These are phyloP conservation scores for Orbicella faveolata DNA, from an alignment of 64 coral and sea anemone genomes.

Conservation along the genomic window DNA sequence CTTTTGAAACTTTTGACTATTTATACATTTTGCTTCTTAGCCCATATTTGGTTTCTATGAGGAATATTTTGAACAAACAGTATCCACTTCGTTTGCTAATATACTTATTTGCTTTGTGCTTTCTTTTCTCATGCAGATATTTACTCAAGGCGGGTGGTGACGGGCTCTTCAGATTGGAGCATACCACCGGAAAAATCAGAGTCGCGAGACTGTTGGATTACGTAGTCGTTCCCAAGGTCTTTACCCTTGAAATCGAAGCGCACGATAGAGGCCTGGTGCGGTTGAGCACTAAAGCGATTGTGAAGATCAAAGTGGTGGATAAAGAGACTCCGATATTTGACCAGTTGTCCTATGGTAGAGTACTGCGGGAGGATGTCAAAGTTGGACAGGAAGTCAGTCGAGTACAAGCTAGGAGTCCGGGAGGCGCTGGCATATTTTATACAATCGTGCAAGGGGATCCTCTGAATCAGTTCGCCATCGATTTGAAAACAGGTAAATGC, in stretches of 20 bases:
- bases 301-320: slow-evolving; percentile 88
- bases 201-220: slow-evolving; percentile 44
- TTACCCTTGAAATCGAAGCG: slow-evolving; percentile 74
- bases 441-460: slow-evolving; percentile 79
- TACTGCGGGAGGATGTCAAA: slow-evolving; percentile 48
- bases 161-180: slow-evolving; percentile 46
- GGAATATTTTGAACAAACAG: not conserved
- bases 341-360: slow-evolving; percentile 56
- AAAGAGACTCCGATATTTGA: slow-evolving; percentile 88
- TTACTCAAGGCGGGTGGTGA: slow-evolving; percentile 60
- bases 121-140: slow-evolving; percentile 37
- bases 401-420: slow-evolving; percentile 74
- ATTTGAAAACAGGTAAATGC: slow-evolving; percentile 76
- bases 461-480: slow-evolving; percentile 78
- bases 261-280: slow-evolving; percentile 49
- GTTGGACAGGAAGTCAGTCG: slow-evolving; percentile 43
- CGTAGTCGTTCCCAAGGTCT: slow-evolving; percentile 55
- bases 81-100: not conserved
- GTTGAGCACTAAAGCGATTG: slow-evolving; percentile 41
- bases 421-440: slow-evolving; percentile 66
- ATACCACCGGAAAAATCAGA: slow-evolving; percentile 54
- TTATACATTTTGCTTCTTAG: too few relatives aligned
- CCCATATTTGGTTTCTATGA: not conserved
- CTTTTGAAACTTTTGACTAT: too few relatives aligned
- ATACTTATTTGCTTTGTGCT: too few relatives aligned